Percentiles rank a stretch among this genome's conserved stretches.
Conservation (phyloP, 2,113 vertebrate genomes). For the Neotoma lepida region DNA sequence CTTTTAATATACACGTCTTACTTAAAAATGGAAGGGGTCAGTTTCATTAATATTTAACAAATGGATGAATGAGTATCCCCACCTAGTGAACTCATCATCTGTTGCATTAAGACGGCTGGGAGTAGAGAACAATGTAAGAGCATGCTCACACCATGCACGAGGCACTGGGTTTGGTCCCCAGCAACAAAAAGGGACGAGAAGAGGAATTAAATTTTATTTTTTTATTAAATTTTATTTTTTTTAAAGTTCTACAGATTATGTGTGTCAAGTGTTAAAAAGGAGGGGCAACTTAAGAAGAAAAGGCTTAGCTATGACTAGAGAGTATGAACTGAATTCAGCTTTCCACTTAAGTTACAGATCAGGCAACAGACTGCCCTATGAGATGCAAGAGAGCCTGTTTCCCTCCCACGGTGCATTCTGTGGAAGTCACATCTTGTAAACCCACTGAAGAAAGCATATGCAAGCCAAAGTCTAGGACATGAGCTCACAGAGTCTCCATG, state of each 20-base stretch:
- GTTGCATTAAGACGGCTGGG: not conserved
- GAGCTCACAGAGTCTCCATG: not conserved
- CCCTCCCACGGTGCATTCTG: not conserved
- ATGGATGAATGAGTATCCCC: not conserved
- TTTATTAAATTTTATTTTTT: not conserved
- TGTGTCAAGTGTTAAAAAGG: not conserved
- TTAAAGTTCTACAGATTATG: not conserved
- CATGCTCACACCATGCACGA: not conserved
- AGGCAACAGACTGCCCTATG: too few relatives aligned
- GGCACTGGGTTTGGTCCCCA: not conserved
- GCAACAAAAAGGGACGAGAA: too few relatives aligned
- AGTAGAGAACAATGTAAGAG: not conserved
- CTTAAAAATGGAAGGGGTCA: not conserved
- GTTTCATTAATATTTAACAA: not conserved
- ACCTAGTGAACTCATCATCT: not conserved
- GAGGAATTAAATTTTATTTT: not conserved
- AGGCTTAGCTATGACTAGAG: not conserved
- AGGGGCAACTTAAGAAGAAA: not conserved
- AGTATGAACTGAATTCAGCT: not conserved
- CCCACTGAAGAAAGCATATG: not conserved
- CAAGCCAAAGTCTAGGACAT: not conserved
- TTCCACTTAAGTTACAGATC: not conserved
- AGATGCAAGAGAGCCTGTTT: not conserved
- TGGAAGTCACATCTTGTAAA: not conserved
- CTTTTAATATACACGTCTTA: not conserved